phyloP scores from a whole-genome alignment of 2,797 vertebrate species.

The Enteromius thamalakanensis region DNA sequence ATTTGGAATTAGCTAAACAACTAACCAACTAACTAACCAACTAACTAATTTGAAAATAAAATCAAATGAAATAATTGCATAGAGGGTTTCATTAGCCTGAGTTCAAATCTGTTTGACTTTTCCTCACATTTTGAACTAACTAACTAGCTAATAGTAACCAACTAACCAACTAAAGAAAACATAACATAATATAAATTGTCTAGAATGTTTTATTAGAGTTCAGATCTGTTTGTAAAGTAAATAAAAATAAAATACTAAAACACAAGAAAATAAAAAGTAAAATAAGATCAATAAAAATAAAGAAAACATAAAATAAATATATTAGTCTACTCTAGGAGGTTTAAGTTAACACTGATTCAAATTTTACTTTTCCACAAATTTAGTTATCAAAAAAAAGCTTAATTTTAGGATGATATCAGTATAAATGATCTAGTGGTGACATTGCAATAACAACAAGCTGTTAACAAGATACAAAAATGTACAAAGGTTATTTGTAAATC shows the following conservation, averaged over 20 bases:
- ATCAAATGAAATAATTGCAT: not conserved
- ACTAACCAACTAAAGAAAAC: not conserved
- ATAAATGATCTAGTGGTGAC: not conserved
- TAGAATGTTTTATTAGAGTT: not conserved
- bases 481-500: not conserved
- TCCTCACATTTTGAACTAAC: not conserved
- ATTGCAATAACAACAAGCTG: not conserved
- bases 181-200: not conserved
- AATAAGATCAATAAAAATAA: not conserved
- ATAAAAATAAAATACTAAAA: no score
- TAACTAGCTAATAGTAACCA: no score
- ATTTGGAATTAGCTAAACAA: not conserved
- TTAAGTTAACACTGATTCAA: not conserved
- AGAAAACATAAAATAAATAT: no score
- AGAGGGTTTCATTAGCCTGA: not conserved
- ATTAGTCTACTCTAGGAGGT: no score
- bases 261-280: not conserved
- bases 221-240: no score
- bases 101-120: no score
- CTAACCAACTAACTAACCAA: no score
- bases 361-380: not conserved
- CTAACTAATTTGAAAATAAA: not conserved
- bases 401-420: not conserved
- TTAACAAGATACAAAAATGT: not conserved
- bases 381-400: not conserved